Conservation (phyloP, 2,797 vertebrate genomes). For the Catharus ustulatus region DNA sequence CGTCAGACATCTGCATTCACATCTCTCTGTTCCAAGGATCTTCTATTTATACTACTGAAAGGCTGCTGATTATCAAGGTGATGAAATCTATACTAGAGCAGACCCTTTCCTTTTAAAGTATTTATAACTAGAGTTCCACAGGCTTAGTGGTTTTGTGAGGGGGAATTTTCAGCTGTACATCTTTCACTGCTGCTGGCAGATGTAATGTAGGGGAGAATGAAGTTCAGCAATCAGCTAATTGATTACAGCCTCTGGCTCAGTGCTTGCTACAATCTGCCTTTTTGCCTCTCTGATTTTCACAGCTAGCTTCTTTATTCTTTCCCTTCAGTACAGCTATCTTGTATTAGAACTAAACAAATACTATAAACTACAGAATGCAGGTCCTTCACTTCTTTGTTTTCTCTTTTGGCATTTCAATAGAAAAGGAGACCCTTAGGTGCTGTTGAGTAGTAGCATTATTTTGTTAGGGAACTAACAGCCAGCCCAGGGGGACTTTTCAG, state of each 20-base stretch:
- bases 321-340: neutral
- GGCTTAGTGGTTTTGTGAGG: neutral
- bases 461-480: neutral
- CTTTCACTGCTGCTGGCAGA: neutral
- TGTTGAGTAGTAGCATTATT: constrained; percentile 2
- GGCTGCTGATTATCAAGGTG: neutral
- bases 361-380: neutral
- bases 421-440: constrained; percentile 4
- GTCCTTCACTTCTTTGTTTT: neutral
- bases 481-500: neutral
- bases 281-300: neutral
- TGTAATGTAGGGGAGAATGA: neutral
- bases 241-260: neutral
- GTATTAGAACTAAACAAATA: neutral
- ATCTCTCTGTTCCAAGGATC: neutral
- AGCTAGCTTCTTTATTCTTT: neutral
- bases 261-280: neutral
- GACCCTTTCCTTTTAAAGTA: neutral
- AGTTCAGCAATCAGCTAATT: constrained; percentile 16
- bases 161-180: neutral
- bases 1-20: neutral
- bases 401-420: neutral
- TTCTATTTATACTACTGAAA: constrained; percentile 11
- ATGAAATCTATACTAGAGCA: neutral
- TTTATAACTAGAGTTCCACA: neutral